Evolutionary conservation across 2,113 vertebrate species (phyloP).

Genomic region (Deroptyus accipitrinus): DNA sequence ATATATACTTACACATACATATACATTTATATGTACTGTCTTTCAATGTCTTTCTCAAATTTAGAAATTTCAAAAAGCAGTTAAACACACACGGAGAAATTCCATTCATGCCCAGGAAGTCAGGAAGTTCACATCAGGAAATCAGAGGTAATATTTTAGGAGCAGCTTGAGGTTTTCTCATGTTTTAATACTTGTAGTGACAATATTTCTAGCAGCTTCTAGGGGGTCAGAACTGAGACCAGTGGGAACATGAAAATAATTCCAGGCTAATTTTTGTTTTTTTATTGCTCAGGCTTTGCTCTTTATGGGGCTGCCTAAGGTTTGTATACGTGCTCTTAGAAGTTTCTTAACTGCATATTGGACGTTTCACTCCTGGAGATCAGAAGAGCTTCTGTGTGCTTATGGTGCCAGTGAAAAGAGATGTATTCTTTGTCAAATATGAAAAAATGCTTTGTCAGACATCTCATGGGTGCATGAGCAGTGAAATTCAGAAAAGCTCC

Average conservation of each 20-base stretch:
- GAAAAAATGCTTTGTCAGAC: constrained; percentile 1
- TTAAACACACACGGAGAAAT: not conserved
- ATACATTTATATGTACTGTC: not conserved
- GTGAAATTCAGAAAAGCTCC: not conserved
- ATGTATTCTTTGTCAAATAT: not conserved
- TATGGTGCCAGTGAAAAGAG: not conserved
- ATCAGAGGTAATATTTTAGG: constrained; percentile 11
- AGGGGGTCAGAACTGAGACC: not conserved
- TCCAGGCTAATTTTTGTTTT: constrained; percentile 7
- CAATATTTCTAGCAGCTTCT: constrained; percentile 19
- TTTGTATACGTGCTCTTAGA: not conserved
- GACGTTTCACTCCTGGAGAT: not conserved
- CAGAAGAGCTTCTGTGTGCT: not conserved
- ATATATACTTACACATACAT: no score
- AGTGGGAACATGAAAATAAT: constrained; percentile 9
- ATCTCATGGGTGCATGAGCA: not conserved
- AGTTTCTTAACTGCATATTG: not conserved
- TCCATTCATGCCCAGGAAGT: not conserved
- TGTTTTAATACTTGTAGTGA: not conserved
- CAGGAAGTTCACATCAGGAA: constrained; percentile 13
- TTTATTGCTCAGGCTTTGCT: not conserved
- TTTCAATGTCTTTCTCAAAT: not conserved
- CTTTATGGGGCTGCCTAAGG: not conserved
- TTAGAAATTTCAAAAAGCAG: not conserved
- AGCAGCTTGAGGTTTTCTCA: constrained; percentile 30